Evolutionary conservation across 2,888 invertebrate species (phyloP), one percentile per base, ranked within the genome.

Genomic region (Melanophora roralis): DNA sequence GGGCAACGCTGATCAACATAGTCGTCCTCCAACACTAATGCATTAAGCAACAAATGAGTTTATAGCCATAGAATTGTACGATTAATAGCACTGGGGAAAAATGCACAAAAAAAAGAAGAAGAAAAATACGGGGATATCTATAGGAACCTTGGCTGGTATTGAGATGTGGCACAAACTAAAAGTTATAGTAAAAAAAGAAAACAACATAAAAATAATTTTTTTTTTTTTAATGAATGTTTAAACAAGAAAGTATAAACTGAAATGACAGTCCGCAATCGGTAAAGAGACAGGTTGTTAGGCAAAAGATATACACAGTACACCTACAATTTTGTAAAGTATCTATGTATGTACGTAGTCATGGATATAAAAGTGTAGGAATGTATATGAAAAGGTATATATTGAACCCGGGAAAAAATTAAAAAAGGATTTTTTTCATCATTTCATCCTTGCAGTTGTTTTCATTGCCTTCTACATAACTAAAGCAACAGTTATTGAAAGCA

Each of bases 31-130:
- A 57, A 45, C 45, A 55, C 14, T n/a, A 57, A 43, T 11, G 57
- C 57, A 74, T 74, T 49, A 16, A 45, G 59, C 74, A 69, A 74
- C 45, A 78, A 69, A 59, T 79, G 71, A 53, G 40, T 60, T 74
- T 65, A 60, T 69, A 47, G 34, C 74, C 43, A 79, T 64, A 14
- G 62, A 43, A 69, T 71, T 59, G 59, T 59, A 47, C 68, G 64
- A 78, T 68, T 78, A 78, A 73, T 45, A 36, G 51, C 34, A 65
- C 16, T 60, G 65, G 45, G 34, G 45, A 68, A 47, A 68, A 68
- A 8, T 32, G 19, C 32, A 47, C 34, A 51, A 12, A 12, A 55
- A 45, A 45, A 51, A 34, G 40, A 1, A 67, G 43, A 40, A 43
- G 43, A 43, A 60, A 27, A 60, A 16, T 11, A 8, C 7, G 53